Percentiles rank a stretch among this genome's conserved stretches.
phyloP scores from a whole-genome alignment of 2,113 vertebrate genomes.

The Corvus cornix region DNA sequence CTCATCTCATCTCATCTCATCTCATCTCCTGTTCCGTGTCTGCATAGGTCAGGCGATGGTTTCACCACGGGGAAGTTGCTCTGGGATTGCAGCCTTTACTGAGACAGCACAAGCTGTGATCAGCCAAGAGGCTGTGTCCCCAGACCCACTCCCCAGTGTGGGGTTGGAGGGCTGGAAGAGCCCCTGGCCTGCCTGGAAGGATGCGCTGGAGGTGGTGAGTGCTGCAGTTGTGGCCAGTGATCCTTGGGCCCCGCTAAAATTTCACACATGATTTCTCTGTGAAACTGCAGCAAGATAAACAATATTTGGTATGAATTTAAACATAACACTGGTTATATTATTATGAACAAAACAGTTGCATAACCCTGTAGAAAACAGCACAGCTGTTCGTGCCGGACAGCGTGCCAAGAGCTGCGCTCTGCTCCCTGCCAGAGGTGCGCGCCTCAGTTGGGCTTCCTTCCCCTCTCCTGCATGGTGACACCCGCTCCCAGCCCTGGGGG shows the following conservation, averaged over 20 bases:
- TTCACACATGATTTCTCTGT: conserved; percentile 73
- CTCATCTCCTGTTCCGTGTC: accelerated
- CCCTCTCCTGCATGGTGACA: not conserved
- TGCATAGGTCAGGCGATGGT: accelerated
- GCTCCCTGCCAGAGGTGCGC: not conserved
- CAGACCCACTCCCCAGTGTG: accelerated
- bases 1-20: no score
- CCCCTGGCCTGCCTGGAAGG: accelerated
- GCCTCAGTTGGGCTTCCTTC: not conserved
- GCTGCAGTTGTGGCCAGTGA: accelerated
- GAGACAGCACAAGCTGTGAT: not conserved
- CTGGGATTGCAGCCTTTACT: not conserved
- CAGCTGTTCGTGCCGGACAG: not conserved
- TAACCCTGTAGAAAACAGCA: conserved; percentile 35
- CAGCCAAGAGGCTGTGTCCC: not conserved
- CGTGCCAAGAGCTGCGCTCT: not conserved
- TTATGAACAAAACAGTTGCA: conserved; percentile 60
- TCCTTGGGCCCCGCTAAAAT: conserved; percentile 62
- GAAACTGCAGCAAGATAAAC: conserved; percentile 75
- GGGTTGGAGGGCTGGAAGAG: not conserved
- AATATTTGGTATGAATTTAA: conserved; percentile 71
- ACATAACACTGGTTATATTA: conserved; percentile 22
- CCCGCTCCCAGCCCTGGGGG: not conserved
- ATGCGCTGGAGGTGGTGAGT: accelerated
- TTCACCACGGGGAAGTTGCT: not conserved